Evolutionary conservation across 2,888 invertebrate species (phyloP).

Genomic region (Conchocele bisecta): DNA sequence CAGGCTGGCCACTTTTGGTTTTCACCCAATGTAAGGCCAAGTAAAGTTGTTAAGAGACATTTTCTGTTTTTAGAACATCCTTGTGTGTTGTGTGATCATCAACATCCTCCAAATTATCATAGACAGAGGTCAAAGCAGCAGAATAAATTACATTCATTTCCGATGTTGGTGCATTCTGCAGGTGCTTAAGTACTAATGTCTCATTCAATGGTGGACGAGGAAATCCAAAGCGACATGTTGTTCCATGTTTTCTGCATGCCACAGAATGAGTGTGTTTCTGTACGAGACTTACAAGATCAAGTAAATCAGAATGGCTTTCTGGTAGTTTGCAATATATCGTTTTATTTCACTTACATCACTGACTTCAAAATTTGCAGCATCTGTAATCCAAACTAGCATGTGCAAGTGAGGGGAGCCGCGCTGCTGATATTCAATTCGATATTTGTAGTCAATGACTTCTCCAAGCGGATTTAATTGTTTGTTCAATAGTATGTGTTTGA

Average conservation of each 20-base stretch:
- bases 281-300: constrained; percentile 19
- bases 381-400: constrained; percentile 45
- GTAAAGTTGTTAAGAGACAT: constrained; percentile 25
- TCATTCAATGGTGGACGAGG: constrained; percentile 29
- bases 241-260: constrained; percentile 41
- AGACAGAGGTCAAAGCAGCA: background rate
- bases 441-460: constrained; percentile 49
- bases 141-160: constrained; percentile 1
- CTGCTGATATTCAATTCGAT: constrained; percentile 60
- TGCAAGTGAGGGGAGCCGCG: constrained; percentile 60
- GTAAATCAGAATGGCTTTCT: constrained; percentile 1
- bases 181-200: constrained; percentile 31
- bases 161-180: background rate
- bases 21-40: constrained; percentile 33
- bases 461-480: constrained; percentile 38
- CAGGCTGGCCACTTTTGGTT: constrained; percentile 47
- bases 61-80: constrained; percentile 18
- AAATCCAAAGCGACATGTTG: constrained; percentile 37
- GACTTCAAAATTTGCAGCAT: constrained; percentile 36
- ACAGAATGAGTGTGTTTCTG: constrained; percentile 50
- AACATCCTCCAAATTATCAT: background rate
- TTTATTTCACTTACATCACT: constrained; percentile 22
- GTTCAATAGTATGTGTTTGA: constrained; percentile 7
- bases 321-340: constrained; percentile 28
- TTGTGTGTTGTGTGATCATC: background rate